Percentiles rank a stretch among this genome's conserved stretches.
Conservation (phyloP, 2,113 vertebrate species). For the Aix galericulata region DNA sequence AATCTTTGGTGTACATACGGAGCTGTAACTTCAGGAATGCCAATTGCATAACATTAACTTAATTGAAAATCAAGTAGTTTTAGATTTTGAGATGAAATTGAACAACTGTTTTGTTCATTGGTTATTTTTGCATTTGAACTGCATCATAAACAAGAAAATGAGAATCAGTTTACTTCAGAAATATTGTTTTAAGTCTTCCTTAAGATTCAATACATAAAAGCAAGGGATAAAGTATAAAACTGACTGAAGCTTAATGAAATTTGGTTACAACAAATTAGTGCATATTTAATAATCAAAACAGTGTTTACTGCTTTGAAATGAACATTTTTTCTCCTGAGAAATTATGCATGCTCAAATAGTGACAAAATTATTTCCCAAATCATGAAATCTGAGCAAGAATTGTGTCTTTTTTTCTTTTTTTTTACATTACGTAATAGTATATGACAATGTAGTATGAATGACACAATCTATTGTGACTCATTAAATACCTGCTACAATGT, state of each 20-base stretch:
- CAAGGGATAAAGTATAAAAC: not conserved
- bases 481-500: not conserved
- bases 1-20: not conserved
- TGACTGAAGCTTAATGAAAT: not conserved
- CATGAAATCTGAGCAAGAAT: not conserved
- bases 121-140: not conserved
- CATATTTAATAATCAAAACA: not conserved
- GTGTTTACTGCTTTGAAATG: not conserved
- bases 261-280: not conserved
- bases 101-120: not conserved
- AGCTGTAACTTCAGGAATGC: not conserved
- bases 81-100: not conserved
- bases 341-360: not conserved
- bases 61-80: not conserved
- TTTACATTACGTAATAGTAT: not conserved
- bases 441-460: not conserved
- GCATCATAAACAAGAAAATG: not conserved
- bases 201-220: not conserved
- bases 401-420: not conserved
- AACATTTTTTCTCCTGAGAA: not conserved
- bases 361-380: not conserved
- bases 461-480: not conserved
- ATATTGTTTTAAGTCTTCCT: not conserved
- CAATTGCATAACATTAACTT: not conserved
- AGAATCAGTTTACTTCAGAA: not conserved